A percentile compares a stretch with the other conserved stretches of the same genome.
phyloP scores from a whole-genome alignment of 2,888 invertebrate species.

The Cosmia trapezina region DNA sequence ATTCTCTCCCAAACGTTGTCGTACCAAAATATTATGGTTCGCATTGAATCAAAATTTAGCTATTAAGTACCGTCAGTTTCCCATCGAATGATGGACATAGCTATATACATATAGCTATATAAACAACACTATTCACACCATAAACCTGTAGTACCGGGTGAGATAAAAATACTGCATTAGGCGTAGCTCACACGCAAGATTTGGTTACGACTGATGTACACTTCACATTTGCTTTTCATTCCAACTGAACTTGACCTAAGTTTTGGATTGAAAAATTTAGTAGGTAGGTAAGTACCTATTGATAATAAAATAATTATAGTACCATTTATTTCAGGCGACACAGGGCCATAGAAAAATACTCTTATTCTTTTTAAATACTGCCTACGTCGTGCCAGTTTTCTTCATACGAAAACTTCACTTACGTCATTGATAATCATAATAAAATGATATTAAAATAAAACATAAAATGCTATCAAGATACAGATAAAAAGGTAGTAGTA shows the following conservation, averaged over 20 bases:
- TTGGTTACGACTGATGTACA: conserved; percentile 24
- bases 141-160: conserved; percentile 70
- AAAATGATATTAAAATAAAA: not conserved
- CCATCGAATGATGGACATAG: conserved; percentile 57
- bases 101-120: conserved; percentile 56
- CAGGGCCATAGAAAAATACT: too few relatives aligned
- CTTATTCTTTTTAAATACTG: too few relatives aligned
- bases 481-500: not conserved
- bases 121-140: conserved; percentile 71
- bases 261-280: not conserved
- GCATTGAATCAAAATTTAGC: conserved; percentile 59
- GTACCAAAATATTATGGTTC: conserved; percentile 50
- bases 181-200: conserved; percentile 48
- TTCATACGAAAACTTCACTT: not conserved
- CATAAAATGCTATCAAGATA: not conserved
- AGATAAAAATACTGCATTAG: conserved; percentile 63
- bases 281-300: not conserved
- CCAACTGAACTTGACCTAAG: not conserved
- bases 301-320: too few relatives aligned
- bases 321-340: too few relatives aligned
- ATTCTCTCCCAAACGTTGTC: conserved; percentile 21
- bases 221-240: conserved; percentile 3
- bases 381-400: not conserved
- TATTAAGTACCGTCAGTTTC: conserved; percentile 59
- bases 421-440: conserved; percentile 2